Evolutionary conservation across 2,888 invertebrate species (phyloP).

Genomic region (Drosophila falleni): DNA sequence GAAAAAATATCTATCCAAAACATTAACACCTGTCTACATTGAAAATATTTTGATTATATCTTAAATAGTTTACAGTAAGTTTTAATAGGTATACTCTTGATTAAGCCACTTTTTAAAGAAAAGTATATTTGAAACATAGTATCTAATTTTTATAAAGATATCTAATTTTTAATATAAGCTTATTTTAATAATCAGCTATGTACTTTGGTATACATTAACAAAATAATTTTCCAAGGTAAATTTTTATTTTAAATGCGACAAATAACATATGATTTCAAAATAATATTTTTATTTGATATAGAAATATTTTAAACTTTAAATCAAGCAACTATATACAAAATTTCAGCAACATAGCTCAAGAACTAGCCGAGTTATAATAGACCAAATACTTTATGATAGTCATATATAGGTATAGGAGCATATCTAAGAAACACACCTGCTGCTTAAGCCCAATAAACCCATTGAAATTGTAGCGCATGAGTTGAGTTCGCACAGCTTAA

Average conservation of each 20-base stretch:
- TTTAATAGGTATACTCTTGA: background rate
- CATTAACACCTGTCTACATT: background rate
- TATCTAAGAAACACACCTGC: conserved; percentile 6
- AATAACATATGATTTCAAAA: no score
- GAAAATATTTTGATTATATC: background rate
- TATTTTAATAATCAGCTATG: background rate
- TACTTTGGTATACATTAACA: no score
- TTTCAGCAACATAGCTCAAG: background rate
- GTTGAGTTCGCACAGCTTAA: conserved; percentile 42
- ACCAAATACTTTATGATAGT: background rate
- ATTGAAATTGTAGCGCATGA: conserved; percentile 40
- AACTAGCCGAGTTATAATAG: background rate
- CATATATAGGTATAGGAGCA: background rate
- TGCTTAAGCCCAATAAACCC: background rate
- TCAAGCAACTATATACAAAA: background rate
- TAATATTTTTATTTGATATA: no score
- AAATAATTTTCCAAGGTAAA: no score
- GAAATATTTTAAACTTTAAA: background rate
- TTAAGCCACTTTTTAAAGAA: background rate
- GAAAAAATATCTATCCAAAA: background rate
- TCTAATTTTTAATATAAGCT: no score
- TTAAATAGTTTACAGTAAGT: background rate
- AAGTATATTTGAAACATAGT: background rate
- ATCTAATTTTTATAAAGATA: no score
- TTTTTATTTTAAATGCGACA: no score